A percentile compares a stretch with the other conserved stretches of the same genome.
phyloP scores from a whole-genome alignment of 2,113 vertebrate genomes.

The Lichenostomus cassidix region DNA sequence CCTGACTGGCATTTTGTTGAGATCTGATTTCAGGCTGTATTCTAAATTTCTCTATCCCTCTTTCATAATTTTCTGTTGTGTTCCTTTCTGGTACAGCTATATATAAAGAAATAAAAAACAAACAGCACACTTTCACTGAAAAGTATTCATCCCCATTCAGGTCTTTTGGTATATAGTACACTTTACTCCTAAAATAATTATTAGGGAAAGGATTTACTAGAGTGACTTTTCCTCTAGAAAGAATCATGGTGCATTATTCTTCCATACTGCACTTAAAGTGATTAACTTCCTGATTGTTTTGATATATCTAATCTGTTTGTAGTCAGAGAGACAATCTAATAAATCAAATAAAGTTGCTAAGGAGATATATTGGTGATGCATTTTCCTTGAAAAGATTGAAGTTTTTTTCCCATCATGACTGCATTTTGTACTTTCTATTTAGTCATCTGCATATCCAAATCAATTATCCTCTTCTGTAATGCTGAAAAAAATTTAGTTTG shows the following conservation, averaged over 20 bases:
- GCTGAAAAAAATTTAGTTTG: constrained; percentile 1
- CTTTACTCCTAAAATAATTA: not conserved
- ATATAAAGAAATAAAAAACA: not conserved
- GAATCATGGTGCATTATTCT: not conserved
- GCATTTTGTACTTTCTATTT: not conserved
- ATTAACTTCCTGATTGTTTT: constrained; percentile 24
- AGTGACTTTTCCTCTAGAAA: not conserved
- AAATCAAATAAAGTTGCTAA: not conserved
- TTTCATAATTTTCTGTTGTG: not conserved
- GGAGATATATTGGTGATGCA: not conserved
- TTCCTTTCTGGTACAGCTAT: not conserved
- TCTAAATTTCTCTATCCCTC: not conserved
- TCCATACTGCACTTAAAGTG: not conserved
- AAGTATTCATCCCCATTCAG: not conserved
- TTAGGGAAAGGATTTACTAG: not conserved
- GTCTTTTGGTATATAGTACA: not conserved
- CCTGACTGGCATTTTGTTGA: not conserved
- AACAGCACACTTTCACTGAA: too few species aligned
- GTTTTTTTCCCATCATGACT: not conserved
- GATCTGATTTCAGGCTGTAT: not conserved
- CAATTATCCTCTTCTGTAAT: not conserved
- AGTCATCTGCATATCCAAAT: not conserved
- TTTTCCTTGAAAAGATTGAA: not conserved
- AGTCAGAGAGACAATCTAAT: not conserved
- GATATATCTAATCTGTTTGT: not conserved